These are phyloP conservation scores for Eupeodes luniger DNA, from an alignment of 2,888 invertebrate genomes.

Conservation along the genomic window DNA sequence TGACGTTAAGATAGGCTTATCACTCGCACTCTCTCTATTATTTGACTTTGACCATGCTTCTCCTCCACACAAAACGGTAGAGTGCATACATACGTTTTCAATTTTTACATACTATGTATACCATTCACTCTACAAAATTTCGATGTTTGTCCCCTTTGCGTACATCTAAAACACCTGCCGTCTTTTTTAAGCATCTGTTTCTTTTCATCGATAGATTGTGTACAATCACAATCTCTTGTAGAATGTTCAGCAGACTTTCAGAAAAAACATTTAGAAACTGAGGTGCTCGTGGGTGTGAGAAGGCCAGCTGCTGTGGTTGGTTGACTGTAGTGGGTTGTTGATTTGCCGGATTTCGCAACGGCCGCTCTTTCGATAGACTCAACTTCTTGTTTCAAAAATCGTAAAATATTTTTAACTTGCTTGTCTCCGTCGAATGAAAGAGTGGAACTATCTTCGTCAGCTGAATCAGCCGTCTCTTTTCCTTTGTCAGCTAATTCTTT, in stretches of 20 bases:
- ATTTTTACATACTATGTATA: conserved; percentile 21
- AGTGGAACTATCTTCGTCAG: background rate
- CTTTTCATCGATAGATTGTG: background rate
- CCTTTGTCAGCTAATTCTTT: background rate
- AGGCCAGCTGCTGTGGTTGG: conserved; percentile 19
- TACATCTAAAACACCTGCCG: conserved; percentile 19
- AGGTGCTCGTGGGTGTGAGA: background rate
- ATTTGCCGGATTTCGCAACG: background rate
- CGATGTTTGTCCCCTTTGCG: conserved; percentile 20
- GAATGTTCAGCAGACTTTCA: conserved; percentile 27
- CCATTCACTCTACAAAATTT: conserved; percentile 14
- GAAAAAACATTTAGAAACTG: background rate
- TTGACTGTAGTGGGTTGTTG: background rate
- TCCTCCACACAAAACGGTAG: background rate
- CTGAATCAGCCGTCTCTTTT: conserved; percentile 1
- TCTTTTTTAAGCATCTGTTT: background rate
- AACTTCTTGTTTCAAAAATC: background rate
- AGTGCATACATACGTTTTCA: conserved; percentile 18
- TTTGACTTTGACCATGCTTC: too few species aligned
- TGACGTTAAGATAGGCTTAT: too few species aligned
- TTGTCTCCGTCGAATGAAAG: background rate
- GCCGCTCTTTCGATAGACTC: conserved; percentile 17
- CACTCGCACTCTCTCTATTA: too few species aligned
- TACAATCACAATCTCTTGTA: conserved; percentile 5
- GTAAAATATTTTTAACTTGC: too few species aligned